phyloP scores from a whole-genome alignment of 2,797 vertebrate species.

The Schizopygopsis pylzovi region DNA sequence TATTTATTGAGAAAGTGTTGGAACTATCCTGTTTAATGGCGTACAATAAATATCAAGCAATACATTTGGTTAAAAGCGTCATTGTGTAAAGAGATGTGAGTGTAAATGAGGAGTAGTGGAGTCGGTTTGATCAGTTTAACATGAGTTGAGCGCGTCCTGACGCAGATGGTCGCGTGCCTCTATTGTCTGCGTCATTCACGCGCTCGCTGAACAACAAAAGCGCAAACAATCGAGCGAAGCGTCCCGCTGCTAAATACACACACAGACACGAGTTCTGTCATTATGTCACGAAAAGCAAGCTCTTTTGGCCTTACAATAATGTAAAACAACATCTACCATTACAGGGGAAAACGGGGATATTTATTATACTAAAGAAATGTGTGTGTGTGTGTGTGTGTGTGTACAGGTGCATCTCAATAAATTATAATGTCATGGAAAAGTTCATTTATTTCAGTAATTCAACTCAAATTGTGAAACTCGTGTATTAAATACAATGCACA shows the following conservation, averaged over 20 bases:
- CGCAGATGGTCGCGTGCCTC: slow-evolving; percentile 47
- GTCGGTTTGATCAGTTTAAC: background rate
- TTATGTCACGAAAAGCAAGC: background rate
- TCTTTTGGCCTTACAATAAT: no score
- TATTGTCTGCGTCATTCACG: slow-evolving; percentile 46
- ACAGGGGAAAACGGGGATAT: no score
- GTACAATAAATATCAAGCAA: no score
- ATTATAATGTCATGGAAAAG: no score
- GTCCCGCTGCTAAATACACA: background rate
- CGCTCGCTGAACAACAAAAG: slow-evolving; percentile 36
- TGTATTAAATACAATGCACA: no score
- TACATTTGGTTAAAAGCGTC: background rate
- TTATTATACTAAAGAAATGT: no score
- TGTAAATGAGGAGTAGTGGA: background rate
- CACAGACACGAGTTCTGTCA: background rate
- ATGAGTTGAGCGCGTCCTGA: slow-evolving; percentile 41
- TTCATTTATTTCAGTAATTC: no score
- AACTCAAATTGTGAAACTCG: no score
- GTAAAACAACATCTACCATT: no score
- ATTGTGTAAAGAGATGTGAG: background rate
- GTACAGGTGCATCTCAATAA: no score
- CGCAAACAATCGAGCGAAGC: background rate
- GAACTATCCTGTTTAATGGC: background rate
- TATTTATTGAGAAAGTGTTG: background rate
- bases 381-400: no score